Evolutionary conservation across 2,797 vertebrate genomes (phyloP).

Genomic region (Agapornis canus): DNA sequence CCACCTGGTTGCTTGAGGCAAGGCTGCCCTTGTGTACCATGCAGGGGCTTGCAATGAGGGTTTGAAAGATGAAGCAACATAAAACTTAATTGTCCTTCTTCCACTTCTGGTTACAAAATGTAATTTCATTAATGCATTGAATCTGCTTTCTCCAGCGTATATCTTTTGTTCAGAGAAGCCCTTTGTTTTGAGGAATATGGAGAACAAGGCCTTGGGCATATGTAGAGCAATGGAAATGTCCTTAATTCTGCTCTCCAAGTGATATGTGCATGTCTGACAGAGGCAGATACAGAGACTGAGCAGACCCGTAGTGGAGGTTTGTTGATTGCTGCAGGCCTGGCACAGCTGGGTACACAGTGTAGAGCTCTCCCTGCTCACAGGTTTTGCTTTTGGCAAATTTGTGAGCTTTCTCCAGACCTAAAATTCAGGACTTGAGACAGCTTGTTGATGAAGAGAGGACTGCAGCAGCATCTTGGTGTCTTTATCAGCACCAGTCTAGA

Average conservation of each 20-base stretch:
- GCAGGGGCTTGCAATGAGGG: not conserved
- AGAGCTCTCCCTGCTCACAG: not conserved
- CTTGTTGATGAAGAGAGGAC: not conserved
- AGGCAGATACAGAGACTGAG: constrained; percentile 7
- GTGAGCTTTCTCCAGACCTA: not conserved
- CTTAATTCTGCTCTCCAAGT: constrained; percentile 23
- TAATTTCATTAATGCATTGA: constrained; percentile 55
- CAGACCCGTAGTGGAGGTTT: not conserved
- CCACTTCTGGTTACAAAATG: constrained; percentile 42
- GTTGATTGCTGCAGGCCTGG: not conserved
- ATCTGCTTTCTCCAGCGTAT: not conserved
- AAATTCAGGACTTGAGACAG: not conserved
- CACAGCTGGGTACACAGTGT: not conserved
- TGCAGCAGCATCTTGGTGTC: not conserved
- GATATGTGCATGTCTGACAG: not conserved
- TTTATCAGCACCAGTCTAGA: not conserved
- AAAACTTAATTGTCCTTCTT: constrained; percentile 35
- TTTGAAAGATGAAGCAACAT: constrained; percentile 8
- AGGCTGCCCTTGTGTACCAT: not conserved
- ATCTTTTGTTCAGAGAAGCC: not conserved
- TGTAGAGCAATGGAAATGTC: constrained; percentile 11
- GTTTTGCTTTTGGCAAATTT: not conserved
- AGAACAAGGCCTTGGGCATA: constrained; percentile 12
- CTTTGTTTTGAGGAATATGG: not conserved
- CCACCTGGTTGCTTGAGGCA: not conserved